Percentiles rank a stretch among this genome's conserved stretches.
phyloP scores from a whole-genome alignment of 1,140 invertebrate species.

The Drosophila auraria region DNA sequence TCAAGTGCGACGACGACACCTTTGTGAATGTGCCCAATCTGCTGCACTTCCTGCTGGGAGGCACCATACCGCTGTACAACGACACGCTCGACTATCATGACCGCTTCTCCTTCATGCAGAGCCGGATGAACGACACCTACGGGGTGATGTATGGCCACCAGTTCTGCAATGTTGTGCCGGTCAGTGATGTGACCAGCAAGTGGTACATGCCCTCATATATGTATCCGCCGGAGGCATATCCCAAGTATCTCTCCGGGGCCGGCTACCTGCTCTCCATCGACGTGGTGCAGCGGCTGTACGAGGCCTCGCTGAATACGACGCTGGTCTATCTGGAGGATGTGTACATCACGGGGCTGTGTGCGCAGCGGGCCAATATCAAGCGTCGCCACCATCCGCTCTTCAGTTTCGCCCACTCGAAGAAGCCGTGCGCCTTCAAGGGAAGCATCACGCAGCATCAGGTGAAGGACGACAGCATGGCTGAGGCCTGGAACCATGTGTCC shows the following conservation, averaged over 20 bases:
- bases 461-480: slow-evolving; percentile 72
- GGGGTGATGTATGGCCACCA: slow-evolving; percentile 90
- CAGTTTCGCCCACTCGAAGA: slow-evolving; percentile 59
- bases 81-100: slow-evolving; percentile 77
- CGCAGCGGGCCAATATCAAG: slow-evolving; percentile 59
- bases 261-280: slow-evolving; percentile 92
- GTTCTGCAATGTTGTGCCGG: slow-evolving; percentile 90
- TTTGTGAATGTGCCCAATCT: slow-evolving; percentile 91
- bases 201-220: slow-evolving; percentile 94
- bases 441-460: slow-evolving; percentile 77
- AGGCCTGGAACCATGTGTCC: slow-evolving; percentile 72
- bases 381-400: slow-evolving; percentile 74
- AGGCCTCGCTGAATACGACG: slow-evolving; percentile 89
- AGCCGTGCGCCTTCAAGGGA: slow-evolving; percentile 72
- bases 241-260: slow-evolving; percentile 93
- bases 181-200: slow-evolving; percentile 90
- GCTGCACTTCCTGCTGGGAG: slow-evolving; percentile 85
- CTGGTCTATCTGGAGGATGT: slow-evolving; percentile 94
- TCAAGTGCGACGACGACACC: slow-evolving; percentile 95
- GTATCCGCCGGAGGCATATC: slow-evolving; percentile 90
- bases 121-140: slow-evolving; percentile 69
- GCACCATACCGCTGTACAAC: slow-evolving; percentile 83
- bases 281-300: slow-evolving; percentile 89
- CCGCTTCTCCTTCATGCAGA: slow-evolving; percentile 46
- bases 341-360: slow-evolving; percentile 90